Evolutionary conservation across 2,888 invertebrate genomes (phyloP).

Genomic region (Megamerina dolium): DNA sequence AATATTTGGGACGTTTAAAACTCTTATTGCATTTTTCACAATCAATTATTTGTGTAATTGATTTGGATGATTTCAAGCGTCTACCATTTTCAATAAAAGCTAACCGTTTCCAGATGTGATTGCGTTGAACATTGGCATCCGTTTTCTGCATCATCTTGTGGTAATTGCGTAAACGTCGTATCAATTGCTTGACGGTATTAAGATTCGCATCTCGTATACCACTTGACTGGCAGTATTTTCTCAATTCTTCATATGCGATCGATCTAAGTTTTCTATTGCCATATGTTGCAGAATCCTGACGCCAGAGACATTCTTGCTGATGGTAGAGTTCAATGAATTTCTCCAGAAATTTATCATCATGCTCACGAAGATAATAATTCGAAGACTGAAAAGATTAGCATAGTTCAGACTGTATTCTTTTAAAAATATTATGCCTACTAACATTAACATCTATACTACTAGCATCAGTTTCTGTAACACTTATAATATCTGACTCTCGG

Average conservation of each 20-base stretch:
- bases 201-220: conserved; percentile 1
- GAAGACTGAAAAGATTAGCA: neutral
- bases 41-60: too few species aligned
- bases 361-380: conserved; percentile 7
- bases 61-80: too few species aligned
- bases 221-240: conserved; percentile 9
- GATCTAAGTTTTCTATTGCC: neutral
- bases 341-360: conserved; percentile 11
- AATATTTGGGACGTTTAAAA: conserved; percentile 7
- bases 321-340: conserved; percentile 15
- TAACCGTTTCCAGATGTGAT: conserved; percentile 14
- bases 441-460: too few species aligned
- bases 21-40: conserved; percentile 8
- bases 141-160: conserved; percentile 7
- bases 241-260: conserved; percentile 9
- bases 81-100: conserved; percentile 9
- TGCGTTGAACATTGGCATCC: conserved; percentile 11
- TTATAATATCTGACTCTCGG: too few species aligned
- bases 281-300: neutral
- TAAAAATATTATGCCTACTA: too few species aligned
- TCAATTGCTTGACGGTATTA: conserved; percentile 8
- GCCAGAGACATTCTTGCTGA: conserved; percentile 15
- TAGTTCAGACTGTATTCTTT: too few species aligned
- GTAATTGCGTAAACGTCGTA: conserved; percentile 12
- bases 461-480: too few species aligned